Percentiles rank a stretch among this genome's conserved stretches.
phyloP scores from a whole-genome alignment of 2,888 invertebrate genomes.

The Diplolepis rosae region DNA sequence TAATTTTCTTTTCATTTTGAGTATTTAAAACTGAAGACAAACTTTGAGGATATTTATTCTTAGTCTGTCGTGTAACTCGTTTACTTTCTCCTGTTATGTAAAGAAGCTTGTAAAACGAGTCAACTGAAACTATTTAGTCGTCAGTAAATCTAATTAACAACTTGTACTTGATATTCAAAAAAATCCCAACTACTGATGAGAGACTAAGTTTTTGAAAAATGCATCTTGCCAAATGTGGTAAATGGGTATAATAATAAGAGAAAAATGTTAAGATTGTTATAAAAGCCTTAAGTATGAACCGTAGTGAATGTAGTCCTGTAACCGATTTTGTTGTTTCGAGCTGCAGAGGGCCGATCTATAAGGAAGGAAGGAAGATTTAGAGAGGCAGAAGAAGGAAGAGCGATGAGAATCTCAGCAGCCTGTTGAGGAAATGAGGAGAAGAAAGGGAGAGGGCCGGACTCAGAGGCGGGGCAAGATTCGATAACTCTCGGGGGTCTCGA shows the following conservation, averaged over 20 bases:
- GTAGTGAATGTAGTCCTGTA: no score
- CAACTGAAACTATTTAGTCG: no score
- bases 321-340: no score
- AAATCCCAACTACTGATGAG: no score
- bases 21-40: no score
- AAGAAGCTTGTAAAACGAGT: no score
- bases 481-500: conserved; percentile 63
- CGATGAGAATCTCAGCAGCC: conserved; percentile 15
- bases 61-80: background rate
- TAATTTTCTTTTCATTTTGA: no score
- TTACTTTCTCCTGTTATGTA: no score
- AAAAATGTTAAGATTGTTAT: background rate
- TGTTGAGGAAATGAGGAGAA: conserved; percentile 32
- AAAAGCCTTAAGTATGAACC: background rate
- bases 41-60: no score
- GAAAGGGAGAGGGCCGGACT: conserved; percentile 51
- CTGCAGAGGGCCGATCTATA: conserved; percentile 27
- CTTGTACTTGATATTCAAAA: no score
- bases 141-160: no score
- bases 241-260: background rate
- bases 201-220: background rate
- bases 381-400: conserved; percentile 36
- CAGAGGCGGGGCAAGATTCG: conserved; percentile 65
- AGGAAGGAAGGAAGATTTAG: conserved; percentile 28
- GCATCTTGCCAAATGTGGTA: background rate